A percentile compares a stretch with the other conserved stretches of the same genome.
Conservation (phyloP, 2,797 vertebrate species). For the Phrynocephalus forsythii region DNA sequence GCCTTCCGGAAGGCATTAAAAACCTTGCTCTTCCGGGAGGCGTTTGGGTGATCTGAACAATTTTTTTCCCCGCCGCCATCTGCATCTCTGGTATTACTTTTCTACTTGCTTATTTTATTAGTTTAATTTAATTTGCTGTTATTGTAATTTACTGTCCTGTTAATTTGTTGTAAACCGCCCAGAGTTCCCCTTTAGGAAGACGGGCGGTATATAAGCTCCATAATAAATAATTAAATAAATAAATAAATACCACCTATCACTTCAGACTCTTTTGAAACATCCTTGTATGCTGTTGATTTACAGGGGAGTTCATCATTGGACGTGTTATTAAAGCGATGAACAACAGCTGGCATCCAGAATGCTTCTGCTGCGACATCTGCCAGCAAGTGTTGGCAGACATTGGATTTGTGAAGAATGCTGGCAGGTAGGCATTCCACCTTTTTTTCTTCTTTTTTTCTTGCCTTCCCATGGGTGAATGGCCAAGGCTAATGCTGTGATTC, state of each 20-base stretch:
- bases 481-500: neutral
- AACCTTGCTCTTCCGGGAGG: too few species aligned
- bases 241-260: neutral
- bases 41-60: too few species aligned
- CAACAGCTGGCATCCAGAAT: slow-evolving; percentile 99
- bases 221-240: too few species aligned
- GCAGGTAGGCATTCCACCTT: slow-evolving; percentile 82
- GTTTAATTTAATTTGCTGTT: too few species aligned
- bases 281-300: slow-evolving; percentile 51
- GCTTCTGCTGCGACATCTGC: slow-evolving; percentile 97
- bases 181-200: too few species aligned
- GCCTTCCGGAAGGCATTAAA: too few species aligned
- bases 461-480: neutral
- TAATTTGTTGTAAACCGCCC: too few species aligned
- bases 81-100: too few species aligned
- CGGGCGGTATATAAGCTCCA: too few species aligned
- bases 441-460: neutral
- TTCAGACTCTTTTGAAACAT: slow-evolving; percentile 42
- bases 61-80: too few species aligned
- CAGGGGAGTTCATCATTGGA: slow-evolving; percentile 98
- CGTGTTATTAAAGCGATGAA: slow-evolving; percentile 99
- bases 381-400: slow-evolving; percentile 93
- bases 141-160: too few species aligned
- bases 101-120: too few species aligned
- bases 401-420: slow-evolving; percentile 98